Base-by-base conservation (phyloP, 1,140 invertebrate species). In the Brachionus rubens region DNA sequence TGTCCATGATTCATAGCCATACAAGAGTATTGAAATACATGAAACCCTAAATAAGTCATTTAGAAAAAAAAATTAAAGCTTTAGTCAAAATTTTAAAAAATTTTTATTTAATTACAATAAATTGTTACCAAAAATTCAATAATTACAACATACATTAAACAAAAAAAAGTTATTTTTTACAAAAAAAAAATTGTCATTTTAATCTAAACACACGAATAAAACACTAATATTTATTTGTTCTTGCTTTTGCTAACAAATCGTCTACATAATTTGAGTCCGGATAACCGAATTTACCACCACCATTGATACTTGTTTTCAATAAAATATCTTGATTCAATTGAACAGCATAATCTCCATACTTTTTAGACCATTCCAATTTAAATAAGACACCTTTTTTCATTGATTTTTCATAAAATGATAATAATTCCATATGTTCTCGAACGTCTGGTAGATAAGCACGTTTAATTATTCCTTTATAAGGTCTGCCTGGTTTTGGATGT, bases 351-450 rank as follows among this genome's bases (percentile, higher is more conserved):
- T 14, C n/a, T 0, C 19, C 10, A 16, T 41, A 24, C 33, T 72
- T 48, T 48, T 41, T 48, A 2, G 28, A 40, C 43, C 43, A 72
- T 50, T 72, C 68, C 3, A 72, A 12, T 28, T 50, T 72, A 28
- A 72, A 72, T 48, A 72, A 72, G 21, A 72, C 19, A 12, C 68
- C 68, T 26, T 28, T 54, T 16, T 72, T 50, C 16, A 72, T 21
- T n/a, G 46, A 43, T 50, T 30, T 24, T 28, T 72, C 33, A 19
- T 50, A 72, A 41, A 72, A 72, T 4, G 68, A 19, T 16, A 72
- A 46, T 30, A 72, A 7, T 50, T 72, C 68, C 46, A 72, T 72
- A 33, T 72, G 68, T 46, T 72, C 68, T 72, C 50, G 48, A 24
- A 72, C 12, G 30, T 72, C 50, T 21, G 68, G 68, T 46, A 72